These are phyloP conservation scores for Macrotus californicus DNA, from an alignment of 2,113 vertebrate genomes.

Conservation along the genomic window DNA sequence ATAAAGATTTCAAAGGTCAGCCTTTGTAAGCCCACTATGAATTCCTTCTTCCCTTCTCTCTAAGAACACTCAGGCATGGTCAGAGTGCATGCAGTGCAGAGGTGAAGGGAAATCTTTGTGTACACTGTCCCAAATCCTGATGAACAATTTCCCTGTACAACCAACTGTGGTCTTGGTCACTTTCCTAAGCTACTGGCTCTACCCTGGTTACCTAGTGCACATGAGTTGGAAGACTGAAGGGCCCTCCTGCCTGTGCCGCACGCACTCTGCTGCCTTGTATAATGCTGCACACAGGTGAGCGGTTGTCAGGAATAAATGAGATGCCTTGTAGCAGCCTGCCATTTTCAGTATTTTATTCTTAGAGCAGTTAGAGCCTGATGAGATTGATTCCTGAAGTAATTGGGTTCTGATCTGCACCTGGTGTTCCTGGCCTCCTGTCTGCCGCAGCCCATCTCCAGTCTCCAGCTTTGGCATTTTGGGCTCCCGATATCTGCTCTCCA, in stretches of 20 bases:
- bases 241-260: no score
- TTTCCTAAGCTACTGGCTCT: background rate
- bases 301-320: background rate
- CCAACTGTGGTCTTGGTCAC: background rate
- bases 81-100: background rate
- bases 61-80: background rate
- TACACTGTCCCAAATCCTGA: no score
- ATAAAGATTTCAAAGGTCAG: background rate
- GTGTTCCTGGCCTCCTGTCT: background rate
- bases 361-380: background rate
- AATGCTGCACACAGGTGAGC: background rate
- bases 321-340: background rate
- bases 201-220: background rate
- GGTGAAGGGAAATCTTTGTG: background rate
- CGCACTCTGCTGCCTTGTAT: no score
- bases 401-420: background rate
- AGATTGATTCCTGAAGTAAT: background rate
- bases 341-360: background rate
- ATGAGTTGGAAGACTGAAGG: background rate
- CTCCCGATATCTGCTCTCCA: background rate
- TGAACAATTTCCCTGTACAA: background rate
- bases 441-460: background rate
- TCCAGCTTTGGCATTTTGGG: background rate
- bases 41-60: background rate
- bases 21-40: background rate